phyloP scores from a whole-genome alignment of 1,140 invertebrate species.

The Cheumatopsyche charites region DNA sequence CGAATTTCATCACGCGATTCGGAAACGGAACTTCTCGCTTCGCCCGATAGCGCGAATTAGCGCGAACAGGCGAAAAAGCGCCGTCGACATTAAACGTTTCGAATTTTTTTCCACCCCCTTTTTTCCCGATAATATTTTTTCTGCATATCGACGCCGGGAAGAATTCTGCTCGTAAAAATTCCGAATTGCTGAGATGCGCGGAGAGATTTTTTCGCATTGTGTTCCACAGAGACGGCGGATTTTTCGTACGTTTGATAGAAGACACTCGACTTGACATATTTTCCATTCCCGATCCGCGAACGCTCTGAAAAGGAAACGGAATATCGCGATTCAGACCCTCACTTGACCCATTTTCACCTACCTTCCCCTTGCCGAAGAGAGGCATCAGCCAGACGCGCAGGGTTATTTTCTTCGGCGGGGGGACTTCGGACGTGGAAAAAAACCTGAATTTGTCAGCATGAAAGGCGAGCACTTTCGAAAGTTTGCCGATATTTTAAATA shows the following conservation, averaged over 20 bases:
- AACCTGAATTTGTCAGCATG: too few relatives aligned
- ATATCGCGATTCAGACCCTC: conserved; percentile 17
- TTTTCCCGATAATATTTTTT: background rate
- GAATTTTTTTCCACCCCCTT: too few relatives aligned
- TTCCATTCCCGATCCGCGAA: conserved; percentile 1
- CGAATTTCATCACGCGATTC: conserved; percentile 13
- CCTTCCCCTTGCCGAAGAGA: background rate
- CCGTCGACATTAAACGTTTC: conserved; percentile 1
- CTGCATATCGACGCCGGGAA: background rate
- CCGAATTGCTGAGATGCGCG: background rate
- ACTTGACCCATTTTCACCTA: conserved; percentile 17
- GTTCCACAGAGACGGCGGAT: background rate
- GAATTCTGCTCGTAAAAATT: background rate
- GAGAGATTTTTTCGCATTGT: background rate
- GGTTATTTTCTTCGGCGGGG: too few relatives aligned
- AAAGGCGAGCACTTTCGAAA: too few relatives aligned
- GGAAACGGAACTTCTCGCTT: conserved; percentile 11
- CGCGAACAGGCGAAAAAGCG: background rate
- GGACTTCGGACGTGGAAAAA: too few relatives aligned
- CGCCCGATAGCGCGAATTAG: conserved; percentile 8
- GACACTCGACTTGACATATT: conserved; percentile 15
- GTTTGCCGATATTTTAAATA: too few relatives aligned
- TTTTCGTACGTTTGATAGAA: background rate
- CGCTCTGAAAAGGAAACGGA: conserved; percentile 14
- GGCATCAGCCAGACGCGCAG: too few relatives aligned